Percentiles rank a stretch among this genome's conserved stretches.
Conservation (phyloP, 2,113 vertebrate genomes). For the Hippoglossus stenolepis region DNA sequence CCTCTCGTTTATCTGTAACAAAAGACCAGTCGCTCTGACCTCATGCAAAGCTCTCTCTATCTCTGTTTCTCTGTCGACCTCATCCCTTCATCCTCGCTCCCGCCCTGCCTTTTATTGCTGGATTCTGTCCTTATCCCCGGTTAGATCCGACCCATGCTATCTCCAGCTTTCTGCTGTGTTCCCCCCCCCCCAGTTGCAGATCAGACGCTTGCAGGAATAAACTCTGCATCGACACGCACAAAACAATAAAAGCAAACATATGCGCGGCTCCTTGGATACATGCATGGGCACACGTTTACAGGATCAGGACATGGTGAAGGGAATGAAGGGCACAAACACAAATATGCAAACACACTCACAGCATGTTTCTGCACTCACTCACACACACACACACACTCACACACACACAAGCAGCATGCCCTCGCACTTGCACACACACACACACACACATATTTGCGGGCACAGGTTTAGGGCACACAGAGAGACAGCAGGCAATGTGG, state of each 20-base stretch:
- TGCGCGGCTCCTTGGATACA: slow-evolving; percentile 5
- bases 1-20: slow-evolving; percentile 47
- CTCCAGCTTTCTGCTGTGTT: slow-evolving; percentile 38
- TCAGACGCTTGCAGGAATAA: background rate
- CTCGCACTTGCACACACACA: background rate
- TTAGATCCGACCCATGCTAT: slow-evolving; percentile 55
- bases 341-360: slow-evolving; percentile 5
- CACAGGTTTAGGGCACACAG: slow-evolving; percentile 51
- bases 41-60: slow-evolving; percentile 56
- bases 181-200: slow-evolving; percentile 44
- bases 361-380: slow-evolving; percentile 9
- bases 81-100: slow-evolving; percentile 68
- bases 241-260: slow-evolving; percentile 14
- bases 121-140: slow-evolving; percentile 58
- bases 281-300: slow-evolving; percentile 14
- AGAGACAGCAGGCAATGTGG: slow-evolving; percentile 60
- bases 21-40: slow-evolving; percentile 45
- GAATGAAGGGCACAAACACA: slow-evolving; percentile 19
- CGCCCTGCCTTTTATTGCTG: slow-evolving; percentile 62
- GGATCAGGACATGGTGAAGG: slow-evolving; percentile 17
- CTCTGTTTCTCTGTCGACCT: slow-evolving; percentile 47
- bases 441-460: slow-evolving; percentile 9
- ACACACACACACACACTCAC: background rate
- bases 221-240: background rate
- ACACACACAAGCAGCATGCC: background rate